phyloP scores from a whole-genome alignment of 2,888 invertebrate species.

The Latheticus oryzae region DNA sequence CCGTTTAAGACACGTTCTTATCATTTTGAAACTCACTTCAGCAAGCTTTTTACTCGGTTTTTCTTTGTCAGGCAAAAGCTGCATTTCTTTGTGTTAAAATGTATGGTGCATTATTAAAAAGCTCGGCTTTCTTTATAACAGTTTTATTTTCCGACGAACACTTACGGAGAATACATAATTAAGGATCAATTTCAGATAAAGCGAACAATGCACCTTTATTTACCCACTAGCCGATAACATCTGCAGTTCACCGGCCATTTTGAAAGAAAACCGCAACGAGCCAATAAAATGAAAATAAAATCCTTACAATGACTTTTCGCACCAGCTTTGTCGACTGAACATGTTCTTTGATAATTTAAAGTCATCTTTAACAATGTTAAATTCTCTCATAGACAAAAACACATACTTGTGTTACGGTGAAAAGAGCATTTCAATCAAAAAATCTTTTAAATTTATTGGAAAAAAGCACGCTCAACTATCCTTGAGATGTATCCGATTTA shows the following conservation, averaged over 20 bases:
- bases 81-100: slow-evolving; percentile 45
- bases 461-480: slow-evolving; percentile 32
- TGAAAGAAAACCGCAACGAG: slow-evolving; percentile 25
- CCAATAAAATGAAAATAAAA: slow-evolving; percentile 15
- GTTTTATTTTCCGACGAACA: slow-evolving; percentile 38
- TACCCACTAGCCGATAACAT: slow-evolving; percentile 19
- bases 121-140: slow-evolving; percentile 37
- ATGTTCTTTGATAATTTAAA: slow-evolving; percentile 10
- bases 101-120: slow-evolving; percentile 44
- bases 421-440: slow-evolving; percentile 31
- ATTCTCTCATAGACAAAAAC: slow-evolving; percentile 15
- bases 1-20: slow-evolving; percentile 45
- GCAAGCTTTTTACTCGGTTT: slow-evolving; percentile 42
- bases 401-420: slow-evolving; percentile 9
- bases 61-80: slow-evolving; percentile 40
- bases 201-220: slow-evolving; percentile 36
- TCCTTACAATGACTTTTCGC: background rate
- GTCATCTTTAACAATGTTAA: slow-evolving; percentile 12
- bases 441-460: slow-evolving; percentile 27
- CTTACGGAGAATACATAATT: slow-evolving; percentile 38
- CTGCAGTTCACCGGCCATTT: slow-evolving; percentile 23
- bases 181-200: slow-evolving; percentile 42
- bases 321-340: background rate
- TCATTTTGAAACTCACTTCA: slow-evolving; percentile 45
- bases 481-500: too few relatives aligned